Evolutionary conservation across 2,797 vertebrate species (phyloP).

Genomic region (Meda fulgida): DNA sequence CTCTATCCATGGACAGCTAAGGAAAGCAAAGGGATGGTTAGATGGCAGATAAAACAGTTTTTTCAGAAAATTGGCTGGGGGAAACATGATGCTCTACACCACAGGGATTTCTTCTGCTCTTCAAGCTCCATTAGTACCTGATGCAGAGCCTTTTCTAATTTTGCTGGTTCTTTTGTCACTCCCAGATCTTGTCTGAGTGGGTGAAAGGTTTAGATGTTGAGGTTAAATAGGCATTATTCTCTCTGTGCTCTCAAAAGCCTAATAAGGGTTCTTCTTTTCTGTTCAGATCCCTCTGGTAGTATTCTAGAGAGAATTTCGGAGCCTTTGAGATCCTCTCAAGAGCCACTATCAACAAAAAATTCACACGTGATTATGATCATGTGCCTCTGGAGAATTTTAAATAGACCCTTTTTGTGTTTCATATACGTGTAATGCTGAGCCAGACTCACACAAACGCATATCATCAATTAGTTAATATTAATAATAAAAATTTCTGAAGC

Average conservation of each 20-base stretch:
- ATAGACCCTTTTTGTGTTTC: background rate
- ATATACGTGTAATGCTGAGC: background rate
- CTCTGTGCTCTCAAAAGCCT: conserved; percentile 15
- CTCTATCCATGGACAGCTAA: conserved; percentile 61
- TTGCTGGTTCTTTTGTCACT: conserved; percentile 39
- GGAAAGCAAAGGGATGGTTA: conserved; percentile 76
- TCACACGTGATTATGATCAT: conserved; percentile 33
- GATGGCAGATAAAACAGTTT: conserved; percentile 75
- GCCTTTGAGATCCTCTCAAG: conserved; percentile 29
- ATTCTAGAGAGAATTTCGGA: conserved; percentile 13
- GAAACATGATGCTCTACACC: conserved; percentile 63
- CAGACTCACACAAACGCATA: background rate
- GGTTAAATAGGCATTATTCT: conserved; percentile 51
- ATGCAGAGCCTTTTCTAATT: conserved; percentile 52
- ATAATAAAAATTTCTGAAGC: conserved; percentile 14
- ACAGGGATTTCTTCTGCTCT: conserved; percentile 64
- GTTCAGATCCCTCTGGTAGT: background rate
- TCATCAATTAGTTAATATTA: background rate
- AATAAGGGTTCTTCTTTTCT: conserved; percentile 36
- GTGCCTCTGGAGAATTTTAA: background rate
- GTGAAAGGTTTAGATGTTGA: conserved; percentile 42
- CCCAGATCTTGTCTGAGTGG: conserved; percentile 42
- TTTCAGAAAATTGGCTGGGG: conserved; percentile 42
- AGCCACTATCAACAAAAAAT: conserved; percentile 33
- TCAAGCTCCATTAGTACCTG: conserved; percentile 74